These are phyloP conservation scores for Amphipyra berbera DNA, from an alignment of 2,888 invertebrate species.

Conservation along the genomic window DNA sequence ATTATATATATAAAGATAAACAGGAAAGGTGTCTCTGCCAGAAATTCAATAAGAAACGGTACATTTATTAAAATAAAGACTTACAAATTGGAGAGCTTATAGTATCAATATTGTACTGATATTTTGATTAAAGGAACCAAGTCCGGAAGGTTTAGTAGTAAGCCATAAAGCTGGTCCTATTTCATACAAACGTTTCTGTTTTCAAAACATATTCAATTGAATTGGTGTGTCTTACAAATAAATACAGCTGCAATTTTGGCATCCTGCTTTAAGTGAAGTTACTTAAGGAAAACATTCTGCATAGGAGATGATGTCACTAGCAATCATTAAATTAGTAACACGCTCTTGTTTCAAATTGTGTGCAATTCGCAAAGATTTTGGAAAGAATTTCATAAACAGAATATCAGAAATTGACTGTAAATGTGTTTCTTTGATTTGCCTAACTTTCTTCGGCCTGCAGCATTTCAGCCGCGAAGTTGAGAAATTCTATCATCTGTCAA, in stretches of 20 bases:
- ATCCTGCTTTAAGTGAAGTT: background rate
- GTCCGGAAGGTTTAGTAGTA: too few species aligned
- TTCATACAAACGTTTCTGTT: background rate
- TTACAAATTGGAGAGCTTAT: background rate
- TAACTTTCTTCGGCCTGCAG: too few species aligned
- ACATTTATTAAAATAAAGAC: background rate
- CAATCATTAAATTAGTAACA: background rate
- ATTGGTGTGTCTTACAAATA: background rate
- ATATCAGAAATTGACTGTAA: background rate
- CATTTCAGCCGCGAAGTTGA: too few species aligned
- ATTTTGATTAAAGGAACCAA: background rate
- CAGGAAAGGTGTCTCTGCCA: too few species aligned
- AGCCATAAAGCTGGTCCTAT: background rate
- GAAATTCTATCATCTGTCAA: too few species aligned
- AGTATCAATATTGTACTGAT: background rate
- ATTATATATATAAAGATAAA: too few species aligned
- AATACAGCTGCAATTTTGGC: background rate
- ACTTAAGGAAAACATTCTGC: background rate
- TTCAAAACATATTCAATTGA: background rate
- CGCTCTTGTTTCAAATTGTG: background rate
- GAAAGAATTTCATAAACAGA: background rate
- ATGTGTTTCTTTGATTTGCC: background rate
- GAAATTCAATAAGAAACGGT: background rate
- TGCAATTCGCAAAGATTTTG: background rate
- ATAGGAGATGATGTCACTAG: background rate